Percentiles rank a stretch among this genome's conserved stretches.
These are phyloP conservation scores for Sparidentex hasta DNA, from an alignment of 2,797 vertebrate species.

Conservation along the genomic window DNA sequence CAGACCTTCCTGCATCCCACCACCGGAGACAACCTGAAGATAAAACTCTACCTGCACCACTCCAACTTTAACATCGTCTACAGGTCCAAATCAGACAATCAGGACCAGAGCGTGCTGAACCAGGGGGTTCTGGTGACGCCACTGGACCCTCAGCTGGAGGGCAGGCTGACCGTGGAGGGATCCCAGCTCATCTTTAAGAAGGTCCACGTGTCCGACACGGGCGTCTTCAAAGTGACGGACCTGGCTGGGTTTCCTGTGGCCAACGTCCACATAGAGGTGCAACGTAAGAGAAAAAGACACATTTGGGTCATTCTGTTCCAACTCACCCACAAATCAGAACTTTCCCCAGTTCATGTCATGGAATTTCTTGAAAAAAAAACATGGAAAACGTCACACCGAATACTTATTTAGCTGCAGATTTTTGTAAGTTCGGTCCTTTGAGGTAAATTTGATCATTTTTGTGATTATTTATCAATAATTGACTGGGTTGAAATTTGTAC, in stretches of 20 bases:
- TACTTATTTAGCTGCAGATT: too few species aligned
- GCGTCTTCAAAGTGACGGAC: slow-evolving; percentile 81
- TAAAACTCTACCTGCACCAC: slow-evolving; percentile 77
- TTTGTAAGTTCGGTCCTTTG: too few species aligned
- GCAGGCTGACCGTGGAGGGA: slow-evolving; percentile 76
- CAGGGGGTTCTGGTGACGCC: slow-evolving; percentile 72
- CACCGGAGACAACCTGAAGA: slow-evolving; percentile 75
- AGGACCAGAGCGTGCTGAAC: slow-evolving; percentile 71
- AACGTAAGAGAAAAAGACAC: slow-evolving; percentile 64
- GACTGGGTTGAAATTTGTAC: too few species aligned
- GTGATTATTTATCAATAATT: too few species aligned
- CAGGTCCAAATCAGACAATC: slow-evolving; percentile 70
- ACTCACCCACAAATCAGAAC: too few species aligned
- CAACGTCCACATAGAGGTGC: slow-evolving; percentile 77
- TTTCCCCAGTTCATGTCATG: too few species aligned
- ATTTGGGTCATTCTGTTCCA: background rate
- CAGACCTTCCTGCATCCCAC: slow-evolving; percentile 70
- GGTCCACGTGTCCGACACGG: slow-evolving; percentile 67
- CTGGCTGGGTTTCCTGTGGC: slow-evolving; percentile 81
- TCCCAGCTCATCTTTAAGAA: slow-evolving; percentile 78
- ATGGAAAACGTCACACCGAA: too few species aligned
- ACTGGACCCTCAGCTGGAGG: slow-evolving; percentile 77
- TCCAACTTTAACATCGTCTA: slow-evolving; percentile 77
- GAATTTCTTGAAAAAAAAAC: too few species aligned
- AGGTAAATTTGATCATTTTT: too few species aligned